These are phyloP conservation scores for Lasioglossum baleicum DNA, from an alignment of 1,140 invertebrate species.

Conservation along the genomic window DNA sequence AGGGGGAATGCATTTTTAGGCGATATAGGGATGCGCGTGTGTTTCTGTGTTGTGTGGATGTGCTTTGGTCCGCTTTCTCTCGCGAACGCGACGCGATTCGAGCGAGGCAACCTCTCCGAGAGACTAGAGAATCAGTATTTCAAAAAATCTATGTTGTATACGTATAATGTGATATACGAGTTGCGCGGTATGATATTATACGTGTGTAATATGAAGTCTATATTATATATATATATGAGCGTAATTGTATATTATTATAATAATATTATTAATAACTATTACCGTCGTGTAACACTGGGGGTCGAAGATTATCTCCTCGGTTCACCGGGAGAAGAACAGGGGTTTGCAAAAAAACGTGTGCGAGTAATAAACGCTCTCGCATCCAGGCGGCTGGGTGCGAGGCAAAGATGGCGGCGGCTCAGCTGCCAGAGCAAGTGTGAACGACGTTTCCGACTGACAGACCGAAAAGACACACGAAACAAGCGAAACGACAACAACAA, in stretches of 20 bases:
- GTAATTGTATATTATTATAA: conserved; percentile 59
- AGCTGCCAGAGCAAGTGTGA: background rate
- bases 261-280: conserved; percentile 52
- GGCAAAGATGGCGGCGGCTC: background rate
- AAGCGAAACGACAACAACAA: background rate
- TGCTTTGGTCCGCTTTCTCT: background rate
- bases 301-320: conserved; percentile 19
- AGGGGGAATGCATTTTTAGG: conserved; percentile 15
- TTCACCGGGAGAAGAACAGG: background rate
- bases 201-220: conserved; percentile 46
- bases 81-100: conserved; percentile 51
- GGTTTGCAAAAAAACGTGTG: background rate
- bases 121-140: conserved; percentile 78
- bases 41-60: background rate
- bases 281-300: conserved; percentile 48
- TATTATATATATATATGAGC: conserved; percentile 54
- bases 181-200: too few relatives aligned
- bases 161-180: conserved; percentile 1
- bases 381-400: too few relatives aligned
- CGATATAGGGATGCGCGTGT: conserved; percentile 53
- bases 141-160: conserved; percentile 58
- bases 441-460: conserved; percentile 29
- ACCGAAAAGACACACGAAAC: conserved; percentile 37
- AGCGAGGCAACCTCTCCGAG: conserved; percentile 69
- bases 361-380: background rate